Conservation (phyloP, 2,797 vertebrate species). For the Syngnathus acus region DNA sequence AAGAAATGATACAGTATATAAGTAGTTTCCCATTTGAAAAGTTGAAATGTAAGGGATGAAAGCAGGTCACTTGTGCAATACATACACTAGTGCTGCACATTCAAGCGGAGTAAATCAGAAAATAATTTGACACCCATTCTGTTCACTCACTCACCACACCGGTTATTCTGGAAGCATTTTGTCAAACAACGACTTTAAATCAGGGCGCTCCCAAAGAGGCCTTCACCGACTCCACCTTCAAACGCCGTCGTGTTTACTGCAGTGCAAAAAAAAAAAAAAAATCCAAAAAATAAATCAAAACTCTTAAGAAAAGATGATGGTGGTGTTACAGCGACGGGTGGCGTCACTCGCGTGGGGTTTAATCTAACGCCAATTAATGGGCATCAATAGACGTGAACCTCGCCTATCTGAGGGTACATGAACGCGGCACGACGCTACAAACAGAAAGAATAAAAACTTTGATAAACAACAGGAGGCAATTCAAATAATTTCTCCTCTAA, state of each 20-base stretch:
- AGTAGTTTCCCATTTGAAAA: not conserved
- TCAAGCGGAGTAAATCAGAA: not conserved
- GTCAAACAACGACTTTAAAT: not conserved
- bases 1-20: too few species aligned
- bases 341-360: not conserved
- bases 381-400: too few species aligned
- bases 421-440: not conserved
- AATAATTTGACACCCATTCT: not conserved
- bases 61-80: not conserved
- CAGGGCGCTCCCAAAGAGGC: not conserved
- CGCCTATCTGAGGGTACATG: not conserved
- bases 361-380: not conserved
- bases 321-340: not conserved
- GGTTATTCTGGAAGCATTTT: conserved; percentile 6
- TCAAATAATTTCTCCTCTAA: not conserved
- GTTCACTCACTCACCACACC: not conserved
- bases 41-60: not conserved
- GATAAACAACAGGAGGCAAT: not conserved
- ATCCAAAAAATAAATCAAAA: not conserved
- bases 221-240: not conserved
- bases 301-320: not conserved
- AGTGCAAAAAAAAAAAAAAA: not conserved
- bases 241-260: not conserved
- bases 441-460: not conserved
- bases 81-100: not conserved